Evolutionary conservation across 2,888 invertebrate genomes (phyloP).

Genomic region (Arenicola marina): DNA sequence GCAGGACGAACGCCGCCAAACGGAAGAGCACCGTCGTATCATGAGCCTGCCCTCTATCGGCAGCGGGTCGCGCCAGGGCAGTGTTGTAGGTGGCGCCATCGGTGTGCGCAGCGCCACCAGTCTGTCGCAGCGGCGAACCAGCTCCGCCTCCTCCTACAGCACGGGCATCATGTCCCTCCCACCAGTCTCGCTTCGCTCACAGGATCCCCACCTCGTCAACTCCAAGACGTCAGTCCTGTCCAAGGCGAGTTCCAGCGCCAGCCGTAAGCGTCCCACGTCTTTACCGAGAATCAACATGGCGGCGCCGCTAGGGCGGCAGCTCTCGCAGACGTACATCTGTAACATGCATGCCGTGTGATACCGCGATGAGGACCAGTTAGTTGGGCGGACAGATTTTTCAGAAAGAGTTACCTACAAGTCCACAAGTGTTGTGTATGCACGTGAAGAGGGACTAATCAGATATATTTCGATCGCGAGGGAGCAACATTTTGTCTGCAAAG

Average conservation of each 20-base stretch:
- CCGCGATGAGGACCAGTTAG: too few species aligned
- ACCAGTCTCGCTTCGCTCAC: background rate
- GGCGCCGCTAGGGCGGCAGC: background rate
- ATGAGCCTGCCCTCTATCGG: conserved; percentile 1
- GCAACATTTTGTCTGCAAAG: too few species aligned
- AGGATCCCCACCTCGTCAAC: background rate
- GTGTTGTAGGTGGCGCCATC: background rate
- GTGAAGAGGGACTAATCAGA: too few species aligned
- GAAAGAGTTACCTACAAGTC: too few species aligned
- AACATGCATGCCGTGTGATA: too few species aligned
- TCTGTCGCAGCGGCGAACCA: background rate
- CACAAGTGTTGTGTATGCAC: too few species aligned
- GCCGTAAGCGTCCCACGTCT: background rate
- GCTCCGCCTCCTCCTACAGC: conserved; percentile 4
- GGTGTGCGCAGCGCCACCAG: background rate
- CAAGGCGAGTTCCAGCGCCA: background rate
- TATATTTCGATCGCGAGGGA: too few species aligned
- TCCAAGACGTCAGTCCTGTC: background rate
- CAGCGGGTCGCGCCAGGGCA: background rate
- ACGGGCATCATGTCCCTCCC: background rate
- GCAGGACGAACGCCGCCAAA: background rate
- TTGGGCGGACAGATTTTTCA: too few species aligned
- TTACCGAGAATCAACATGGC: conserved; percentile 2
- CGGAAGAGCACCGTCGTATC: background rate
- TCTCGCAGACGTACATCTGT: too few species aligned